A percentile compares a stretch with the other conserved stretches of the same genome.
Evolutionary conservation across 2,797 vertebrate genomes (phyloP).

Genomic region (Bovichtus variegatus): DNA sequence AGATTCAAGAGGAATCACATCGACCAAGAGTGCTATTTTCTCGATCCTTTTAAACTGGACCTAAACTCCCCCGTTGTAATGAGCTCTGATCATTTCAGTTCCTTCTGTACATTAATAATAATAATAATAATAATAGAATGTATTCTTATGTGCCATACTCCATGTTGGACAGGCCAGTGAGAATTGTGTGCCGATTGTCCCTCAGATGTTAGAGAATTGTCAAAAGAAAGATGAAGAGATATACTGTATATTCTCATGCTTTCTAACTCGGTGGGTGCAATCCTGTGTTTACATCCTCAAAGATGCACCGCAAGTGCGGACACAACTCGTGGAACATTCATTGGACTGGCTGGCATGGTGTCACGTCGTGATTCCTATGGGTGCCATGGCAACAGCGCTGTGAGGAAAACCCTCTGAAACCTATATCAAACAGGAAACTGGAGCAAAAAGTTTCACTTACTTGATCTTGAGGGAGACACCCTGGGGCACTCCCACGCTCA

Average conservation of each 20-base stretch:
- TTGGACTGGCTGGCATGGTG: background rate
- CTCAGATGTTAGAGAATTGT: background rate
- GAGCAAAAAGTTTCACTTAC: conserved; percentile 82
- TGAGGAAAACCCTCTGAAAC: conserved; percentile 12
- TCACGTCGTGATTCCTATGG: background rate
- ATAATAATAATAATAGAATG: too few relatives aligned
- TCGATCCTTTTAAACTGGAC: too few relatives aligned
- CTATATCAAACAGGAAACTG: background rate
- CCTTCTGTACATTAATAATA: too few relatives aligned
- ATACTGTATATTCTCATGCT: background rate
- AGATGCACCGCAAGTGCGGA: background rate
- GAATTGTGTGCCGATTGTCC: background rate
- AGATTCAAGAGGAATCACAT: too few relatives aligned
- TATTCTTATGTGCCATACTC: background rate
- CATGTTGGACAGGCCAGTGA: background rate
- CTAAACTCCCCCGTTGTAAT: too few relatives aligned
- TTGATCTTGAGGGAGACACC: conserved; percentile 98
- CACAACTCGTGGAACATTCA: background rate
- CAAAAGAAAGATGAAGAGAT: background rate
- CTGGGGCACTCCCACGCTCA: conserved; percentile 96
- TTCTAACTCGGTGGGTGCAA: background rate
- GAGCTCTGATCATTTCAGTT: too few relatives aligned
- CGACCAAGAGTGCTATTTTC: too few relatives aligned
- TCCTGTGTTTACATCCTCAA: conserved; percentile 10
- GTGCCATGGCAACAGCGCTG: background rate